Percentiles rank a stretch among this genome's conserved stretches.
Evolutionary conservation across 2,888 invertebrate genomes (phyloP).

Genomic region (Ramazzottius varieornatus): DNA sequence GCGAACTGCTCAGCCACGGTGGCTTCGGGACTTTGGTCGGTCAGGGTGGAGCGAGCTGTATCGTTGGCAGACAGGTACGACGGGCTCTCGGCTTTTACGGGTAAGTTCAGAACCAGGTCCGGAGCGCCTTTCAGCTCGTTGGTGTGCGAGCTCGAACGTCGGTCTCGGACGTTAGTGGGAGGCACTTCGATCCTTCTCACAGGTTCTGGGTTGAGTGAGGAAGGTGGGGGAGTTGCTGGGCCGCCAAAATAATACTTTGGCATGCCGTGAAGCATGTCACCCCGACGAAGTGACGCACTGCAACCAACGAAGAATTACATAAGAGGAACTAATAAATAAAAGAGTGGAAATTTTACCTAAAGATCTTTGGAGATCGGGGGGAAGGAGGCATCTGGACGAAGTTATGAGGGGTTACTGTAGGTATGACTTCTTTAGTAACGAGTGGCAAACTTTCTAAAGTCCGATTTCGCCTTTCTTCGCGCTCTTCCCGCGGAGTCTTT

Average conservation of each 20-base stretch:
- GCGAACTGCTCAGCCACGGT: conserved; percentile 49
- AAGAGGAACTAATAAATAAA: too few relatives aligned
- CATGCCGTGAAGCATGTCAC: neutral
- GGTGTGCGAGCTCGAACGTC: too few relatives aligned
- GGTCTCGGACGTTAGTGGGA: too few relatives aligned
- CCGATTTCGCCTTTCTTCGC: neutral
- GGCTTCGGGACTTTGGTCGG: conserved; percentile 10
- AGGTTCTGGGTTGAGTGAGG: too few relatives aligned
- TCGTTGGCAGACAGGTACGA: neutral
- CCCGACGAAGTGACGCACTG: too few relatives aligned
- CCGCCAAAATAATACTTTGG: neutral
- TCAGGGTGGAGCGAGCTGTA: neutral
- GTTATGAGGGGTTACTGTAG: too few relatives aligned
- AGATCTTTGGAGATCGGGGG: neutral
- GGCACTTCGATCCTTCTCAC: too few relatives aligned
- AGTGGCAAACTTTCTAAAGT: too few relatives aligned
- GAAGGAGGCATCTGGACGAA: neutral
- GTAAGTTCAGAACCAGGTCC: conserved; percentile 55
- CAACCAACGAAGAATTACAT: too few relatives aligned
- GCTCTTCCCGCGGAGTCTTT: conserved; percentile 1
- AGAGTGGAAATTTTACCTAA: too few relatives aligned
- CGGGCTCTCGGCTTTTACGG: conserved; percentile 18
- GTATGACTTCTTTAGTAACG: too few relatives aligned
- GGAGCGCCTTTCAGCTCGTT: conserved; percentile 32
- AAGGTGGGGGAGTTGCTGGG: neutral